Conservation (phyloP, 2,888 invertebrate species). For the Dicyrtomina minuta region DNA sequence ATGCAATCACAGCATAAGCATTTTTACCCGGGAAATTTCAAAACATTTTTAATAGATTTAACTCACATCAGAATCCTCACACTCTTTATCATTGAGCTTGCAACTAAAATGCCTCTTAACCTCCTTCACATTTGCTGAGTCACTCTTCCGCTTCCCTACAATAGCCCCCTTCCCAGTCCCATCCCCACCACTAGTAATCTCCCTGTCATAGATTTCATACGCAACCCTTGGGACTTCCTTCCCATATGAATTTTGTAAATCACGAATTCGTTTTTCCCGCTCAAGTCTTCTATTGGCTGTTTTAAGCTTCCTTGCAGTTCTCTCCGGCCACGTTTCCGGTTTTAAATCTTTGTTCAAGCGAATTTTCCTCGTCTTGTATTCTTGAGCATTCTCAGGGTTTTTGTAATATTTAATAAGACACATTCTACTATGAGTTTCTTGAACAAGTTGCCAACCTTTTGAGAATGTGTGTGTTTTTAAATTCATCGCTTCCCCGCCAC, state of each 20-base stretch:
- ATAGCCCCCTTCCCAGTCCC: neutral
- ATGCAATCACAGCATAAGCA: too few relatives aligned
- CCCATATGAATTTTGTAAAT: conserved; percentile 17
- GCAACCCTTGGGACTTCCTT: conserved; percentile 20
- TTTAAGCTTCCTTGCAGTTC: conserved; percentile 9
- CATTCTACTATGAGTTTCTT: conserved; percentile 1
- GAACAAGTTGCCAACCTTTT: conserved; percentile 20
- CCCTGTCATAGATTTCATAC: conserved; percentile 20
- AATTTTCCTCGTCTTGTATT: conserved; percentile 9
- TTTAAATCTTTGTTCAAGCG: conserved; percentile 23
- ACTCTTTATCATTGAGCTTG: too few relatives aligned
- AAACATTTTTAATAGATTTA: too few relatives aligned
- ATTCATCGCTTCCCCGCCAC: neutral
- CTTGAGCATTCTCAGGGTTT: neutral
- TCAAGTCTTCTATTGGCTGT: conserved; percentile 7
- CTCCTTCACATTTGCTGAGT: neutral
- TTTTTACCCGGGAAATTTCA: too few relatives aligned
- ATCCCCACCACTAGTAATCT: neutral
- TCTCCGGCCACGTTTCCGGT: conserved; percentile 23
- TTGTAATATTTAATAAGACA: conserved; percentile 23
- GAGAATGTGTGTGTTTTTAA: neutral
- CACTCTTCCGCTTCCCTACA: neutral
- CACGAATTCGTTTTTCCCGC: conserved; percentile 19
- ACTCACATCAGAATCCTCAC: too few relatives aligned
- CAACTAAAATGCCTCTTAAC: too few relatives aligned